Conservation (phyloP, 2,797 vertebrate genomes). For the Rhinophrynus dorsalis region DNA sequence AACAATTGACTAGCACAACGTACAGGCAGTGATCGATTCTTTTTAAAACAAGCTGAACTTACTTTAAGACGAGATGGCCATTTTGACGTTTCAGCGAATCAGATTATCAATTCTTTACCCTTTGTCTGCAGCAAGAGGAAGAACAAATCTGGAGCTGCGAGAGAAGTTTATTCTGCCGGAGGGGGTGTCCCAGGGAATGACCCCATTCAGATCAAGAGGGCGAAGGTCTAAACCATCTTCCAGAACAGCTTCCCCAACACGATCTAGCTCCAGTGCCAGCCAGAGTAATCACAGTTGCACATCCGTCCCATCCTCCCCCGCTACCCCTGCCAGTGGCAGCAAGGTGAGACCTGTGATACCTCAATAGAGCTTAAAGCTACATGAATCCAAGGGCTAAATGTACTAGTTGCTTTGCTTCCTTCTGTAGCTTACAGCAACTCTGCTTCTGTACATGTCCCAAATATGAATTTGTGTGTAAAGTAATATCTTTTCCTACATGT, state of each 20-base stretch:
- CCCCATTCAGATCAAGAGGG: conserved; percentile 90
- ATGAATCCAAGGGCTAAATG: not conserved
- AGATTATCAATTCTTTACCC: not conserved
- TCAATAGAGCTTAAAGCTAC: too few species aligned
- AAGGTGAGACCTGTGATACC: conserved; percentile 77
- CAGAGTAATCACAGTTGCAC: conserved; percentile 92
- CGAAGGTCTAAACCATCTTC: conserved; percentile 94
- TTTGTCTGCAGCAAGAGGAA: conserved; percentile 81
- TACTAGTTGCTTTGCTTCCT: not conserved
- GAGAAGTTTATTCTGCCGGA: conserved; percentile 98
- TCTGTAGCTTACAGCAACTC: not conserved
- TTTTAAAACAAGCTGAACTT: too few species aligned
- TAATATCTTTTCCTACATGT: not conserved
- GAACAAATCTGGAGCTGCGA: conserved; percentile 93
- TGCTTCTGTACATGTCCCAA: not conserved
- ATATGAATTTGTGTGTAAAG: not conserved
- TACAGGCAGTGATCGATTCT: too few species aligned
- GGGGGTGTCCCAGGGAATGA: conserved; percentile 89
- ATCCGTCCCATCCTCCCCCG: conserved; percentile 88
- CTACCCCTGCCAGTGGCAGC: conserved; percentile 86
- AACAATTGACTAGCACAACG: too few species aligned
- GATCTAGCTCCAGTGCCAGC: conserved; percentile 93
- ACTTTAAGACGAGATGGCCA: too few species aligned
- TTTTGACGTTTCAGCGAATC: too few species aligned
- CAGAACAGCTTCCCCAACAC: conserved; percentile 89